Conservation (phyloP, 2,113 vertebrate genomes). For the Kryptolebias marmoratus region DNA sequence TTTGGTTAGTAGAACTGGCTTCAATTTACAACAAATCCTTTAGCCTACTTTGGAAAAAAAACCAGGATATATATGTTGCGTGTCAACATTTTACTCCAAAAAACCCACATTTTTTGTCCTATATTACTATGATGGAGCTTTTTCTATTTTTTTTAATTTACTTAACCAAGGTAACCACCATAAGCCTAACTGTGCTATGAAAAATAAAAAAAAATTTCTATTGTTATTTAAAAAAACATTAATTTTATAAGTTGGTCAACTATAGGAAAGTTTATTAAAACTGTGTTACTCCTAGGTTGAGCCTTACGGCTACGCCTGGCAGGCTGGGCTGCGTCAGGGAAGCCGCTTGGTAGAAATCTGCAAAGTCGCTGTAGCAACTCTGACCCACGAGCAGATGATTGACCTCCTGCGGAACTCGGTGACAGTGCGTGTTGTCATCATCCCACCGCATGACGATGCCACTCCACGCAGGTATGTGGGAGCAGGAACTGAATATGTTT, state of each 20-base stretch:
- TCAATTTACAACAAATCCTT: not conserved
- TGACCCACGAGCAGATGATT: slow-evolving; percentile 99
- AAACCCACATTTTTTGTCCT: not conserved
- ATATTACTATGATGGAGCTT: not conserved
- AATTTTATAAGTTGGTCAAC: too few species aligned
- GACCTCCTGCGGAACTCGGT: slow-evolving; percentile 96
- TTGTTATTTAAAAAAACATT: too few species aligned
- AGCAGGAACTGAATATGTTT: not conserved
- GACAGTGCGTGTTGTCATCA: slow-evolving; percentile 94
- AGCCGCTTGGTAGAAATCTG: slow-evolving; percentile 98
- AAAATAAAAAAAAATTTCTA: too few species aligned
- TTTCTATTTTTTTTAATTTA: too few species aligned
- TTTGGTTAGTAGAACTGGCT: not conserved
- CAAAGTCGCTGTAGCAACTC: slow-evolving; percentile 94
- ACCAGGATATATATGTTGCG: too few species aligned
- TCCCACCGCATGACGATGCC: slow-evolving; percentile 95
- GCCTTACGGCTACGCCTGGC: slow-evolving; percentile 97
- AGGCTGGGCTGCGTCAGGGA: slow-evolving; percentile 95
- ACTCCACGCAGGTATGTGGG: slow-evolving; percentile 91
- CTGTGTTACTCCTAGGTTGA: slow-evolving; percentile 77
- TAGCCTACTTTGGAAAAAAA: too few species aligned
- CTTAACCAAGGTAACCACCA: too few species aligned
- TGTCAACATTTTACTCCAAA: not conserved
- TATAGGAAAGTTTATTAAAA: not conserved
- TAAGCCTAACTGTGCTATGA: too few species aligned